These are phyloP conservation scores for Gallinago paraguaiae DNA, from an alignment of 2,113 vertebrate species.

Conservation along the genomic window DNA sequence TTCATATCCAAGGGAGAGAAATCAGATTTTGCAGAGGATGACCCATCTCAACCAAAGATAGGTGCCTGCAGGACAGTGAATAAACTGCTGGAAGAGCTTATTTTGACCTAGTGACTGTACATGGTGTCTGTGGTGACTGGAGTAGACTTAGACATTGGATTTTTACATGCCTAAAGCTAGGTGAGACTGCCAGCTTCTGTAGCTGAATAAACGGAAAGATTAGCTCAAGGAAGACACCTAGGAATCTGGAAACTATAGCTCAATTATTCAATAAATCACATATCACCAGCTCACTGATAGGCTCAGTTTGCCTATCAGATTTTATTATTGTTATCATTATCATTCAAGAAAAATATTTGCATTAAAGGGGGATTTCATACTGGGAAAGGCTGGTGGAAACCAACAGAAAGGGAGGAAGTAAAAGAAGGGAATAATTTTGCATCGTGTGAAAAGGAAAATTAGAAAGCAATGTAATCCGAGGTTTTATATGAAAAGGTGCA, in stretches of 20 bases:
- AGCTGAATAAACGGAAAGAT: not conserved
- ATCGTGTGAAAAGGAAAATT: not conserved
- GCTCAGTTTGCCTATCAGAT: not conserved
- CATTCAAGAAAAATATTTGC: not conserved
- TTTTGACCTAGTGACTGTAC: not conserved
- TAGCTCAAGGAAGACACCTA: not conserved
- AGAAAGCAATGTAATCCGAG: not conserved
- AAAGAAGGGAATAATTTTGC: not conserved
- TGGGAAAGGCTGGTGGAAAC: not conserved
- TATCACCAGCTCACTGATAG: not conserved
- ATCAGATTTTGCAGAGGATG: not conserved
- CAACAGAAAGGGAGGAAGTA: not conserved
- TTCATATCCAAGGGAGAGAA: not conserved
- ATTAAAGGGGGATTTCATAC: not conserved
- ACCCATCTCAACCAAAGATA: not conserved
- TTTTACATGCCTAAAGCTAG: not conserved
- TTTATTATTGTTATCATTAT: not conserved
- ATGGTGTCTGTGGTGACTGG: not conserved
- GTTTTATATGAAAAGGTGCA: not conserved
- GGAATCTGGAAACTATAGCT: not conserved
- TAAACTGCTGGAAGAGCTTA: not conserved
- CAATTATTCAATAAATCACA: not conserved
- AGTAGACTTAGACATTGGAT: not conserved
- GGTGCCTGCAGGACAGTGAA: not conserved
- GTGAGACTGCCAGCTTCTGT: not conserved